Evolutionary conservation across 2,113 vertebrate genomes (phyloP), one percentile per base, ranked within the genome.

Genomic region (Cairina moschata): DNA sequence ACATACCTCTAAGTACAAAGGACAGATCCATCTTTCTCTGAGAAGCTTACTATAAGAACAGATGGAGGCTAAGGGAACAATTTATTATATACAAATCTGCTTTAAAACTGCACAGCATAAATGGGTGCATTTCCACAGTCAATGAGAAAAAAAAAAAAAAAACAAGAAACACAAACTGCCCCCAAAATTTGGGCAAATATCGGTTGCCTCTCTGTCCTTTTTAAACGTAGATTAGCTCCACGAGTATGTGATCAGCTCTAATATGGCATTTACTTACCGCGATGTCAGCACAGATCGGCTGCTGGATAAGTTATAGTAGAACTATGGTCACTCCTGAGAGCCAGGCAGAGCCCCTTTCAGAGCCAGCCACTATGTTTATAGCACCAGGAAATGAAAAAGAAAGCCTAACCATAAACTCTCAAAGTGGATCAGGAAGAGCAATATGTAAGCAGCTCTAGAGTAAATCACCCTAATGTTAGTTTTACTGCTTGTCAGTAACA

Each of bases 371-470:
- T 13, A 71, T 86, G 92, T 96, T 96, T 93, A 96, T 82, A 92
- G 83, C 88, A 21, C n/a, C 92, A 93, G 96, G 96, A 95, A 97
- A 95, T 94, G 95, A 90, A 92, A 93, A 78, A 93, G 82, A 90
- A 95, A 96, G 83, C 80, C 68, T 6, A 22, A 38, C 90, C 88
- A 85, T 93, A 96, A 95, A 94, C 76, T 81, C 93, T 72, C 86
- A 44, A 73, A 95, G 93, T 96, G 91, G 91, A 93, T 93, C 85
- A 95, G 91, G 94, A 95, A 96, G 80, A 96, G 92, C 85, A 84
- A 77, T 86, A 92, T 95, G 89, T 97, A 95, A 97, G 95, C 94
- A 82, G 75, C 90, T 74, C 85, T 23, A 93, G 90, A 93, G 95
- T 97, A 93, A 96, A 92, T 94, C 95, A 93, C 62, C 38, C 92